Percentiles rank a stretch among this genome's conserved stretches.
phyloP scores from a whole-genome alignment of 1,140 invertebrate species.

The Oppia nitens region DNA sequence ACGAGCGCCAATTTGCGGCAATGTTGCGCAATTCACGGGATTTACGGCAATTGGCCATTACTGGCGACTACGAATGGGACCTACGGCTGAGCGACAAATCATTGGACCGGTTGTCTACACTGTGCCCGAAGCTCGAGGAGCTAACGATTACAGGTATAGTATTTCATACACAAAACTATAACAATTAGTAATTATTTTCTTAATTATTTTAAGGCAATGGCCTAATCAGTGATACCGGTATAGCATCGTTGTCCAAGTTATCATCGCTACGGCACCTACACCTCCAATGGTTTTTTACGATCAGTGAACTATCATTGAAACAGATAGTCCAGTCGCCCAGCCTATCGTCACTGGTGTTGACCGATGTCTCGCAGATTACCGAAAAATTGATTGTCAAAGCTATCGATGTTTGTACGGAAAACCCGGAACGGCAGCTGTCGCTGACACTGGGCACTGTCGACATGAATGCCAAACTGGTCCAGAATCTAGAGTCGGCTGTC shows the following conservation, averaged over 20 bases:
- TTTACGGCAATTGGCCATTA: conserved; percentile 3
- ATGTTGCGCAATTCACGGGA: conserved; percentile 1
- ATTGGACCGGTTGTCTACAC: neutral
- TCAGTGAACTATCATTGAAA: conserved; percentile 7
- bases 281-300: neutral
- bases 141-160: conserved; percentile 4
- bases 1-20: neutral
- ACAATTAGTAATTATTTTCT: neutral
- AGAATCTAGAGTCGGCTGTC: neutral
- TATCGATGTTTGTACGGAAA: neutral
- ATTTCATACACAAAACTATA: neutral
- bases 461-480: neutral
- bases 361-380: conserved; percentile 9
- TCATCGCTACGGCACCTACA: neutral
- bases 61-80: conserved; percentile 10
- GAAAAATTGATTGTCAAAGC: conserved; percentile 2
- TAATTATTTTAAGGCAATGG: conserved; percentile 8
- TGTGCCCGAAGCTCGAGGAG: conserved; percentile 3
- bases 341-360: neutral
- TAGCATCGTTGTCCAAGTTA: neutral
- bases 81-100: conserved; percentile 4
- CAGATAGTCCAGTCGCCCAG: neutral
- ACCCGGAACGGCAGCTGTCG: neutral
- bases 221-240: neutral
- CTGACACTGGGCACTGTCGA: conserved; percentile 3